Evolutionary conservation across 2,113 vertebrate genomes (phyloP), one percentile per base, ranked within the genome.

Genomic region (Maccullochella peelii): DNA sequence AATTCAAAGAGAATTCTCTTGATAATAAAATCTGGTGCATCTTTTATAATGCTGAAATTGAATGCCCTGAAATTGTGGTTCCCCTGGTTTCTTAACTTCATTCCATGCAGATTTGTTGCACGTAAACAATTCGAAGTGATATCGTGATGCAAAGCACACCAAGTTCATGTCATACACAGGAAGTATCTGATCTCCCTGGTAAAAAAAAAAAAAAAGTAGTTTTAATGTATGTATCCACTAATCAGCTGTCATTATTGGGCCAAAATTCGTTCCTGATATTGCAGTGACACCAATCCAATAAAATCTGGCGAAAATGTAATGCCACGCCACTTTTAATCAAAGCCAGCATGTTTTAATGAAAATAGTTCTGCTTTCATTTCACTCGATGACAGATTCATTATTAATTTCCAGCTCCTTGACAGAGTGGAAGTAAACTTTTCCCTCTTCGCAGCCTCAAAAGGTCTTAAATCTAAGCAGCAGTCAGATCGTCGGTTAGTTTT

Each of bases 381-480:
- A 89, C 85, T 65, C 38, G 88, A 83, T 83, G 88, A 93, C 88
- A 89, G 82, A 77, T 20, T 80, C 63, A 88, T 91, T 82, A 79
- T 74, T 89, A 49, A 86, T 84, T 85, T 84, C 79, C 61, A 82
- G 55, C 54, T 87, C 62, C 80, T 52, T 82, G 81, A 82, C 84
- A 85, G 83, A 70, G 76, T 9, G 85, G 79, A 87, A 86, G 80
- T 88, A 57, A 86, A 77, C 73, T 72, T 75, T 72, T 84, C 68
- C 52, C 67, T 75, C 36, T 72, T 65, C 36, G 1, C 12, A 50
- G 36, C 3, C 21, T 42, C 18, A 15, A 4, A 65, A 25, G 20
- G 3, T 80, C 72, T 65, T 25, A 57, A 80, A 81, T 86, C 49
- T 40, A 8, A 70, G 65, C 62, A 73, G 68, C 57, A 76, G 77